Conservation (phyloP, 2,888 invertebrate genomes). For the Agriopis aurantiaria region DNA sequence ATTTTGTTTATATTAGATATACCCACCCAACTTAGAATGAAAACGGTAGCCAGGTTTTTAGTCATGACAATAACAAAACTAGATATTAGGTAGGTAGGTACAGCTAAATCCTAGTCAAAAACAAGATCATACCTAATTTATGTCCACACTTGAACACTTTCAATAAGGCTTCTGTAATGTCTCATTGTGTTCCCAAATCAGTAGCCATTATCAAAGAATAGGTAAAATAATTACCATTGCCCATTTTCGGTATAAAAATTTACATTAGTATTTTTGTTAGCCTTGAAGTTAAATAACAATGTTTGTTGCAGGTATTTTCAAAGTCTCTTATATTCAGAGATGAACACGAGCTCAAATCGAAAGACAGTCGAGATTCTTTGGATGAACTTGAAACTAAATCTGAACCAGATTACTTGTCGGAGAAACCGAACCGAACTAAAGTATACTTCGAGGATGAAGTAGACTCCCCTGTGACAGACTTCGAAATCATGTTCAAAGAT, state of each 20-base stretch:
- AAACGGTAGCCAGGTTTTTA: too few species aligned
- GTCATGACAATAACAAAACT: too few species aligned
- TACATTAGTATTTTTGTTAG: background rate
- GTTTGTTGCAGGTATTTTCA: slow-evolving; percentile 78
- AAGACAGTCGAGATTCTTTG: slow-evolving; percentile 67
- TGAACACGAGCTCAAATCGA: slow-evolving; percentile 73
- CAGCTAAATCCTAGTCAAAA: background rate
- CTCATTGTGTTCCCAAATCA: slow-evolving; percentile 4
- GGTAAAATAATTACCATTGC: background rate
- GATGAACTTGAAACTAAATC: slow-evolving; percentile 81
- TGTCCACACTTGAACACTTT: background rate
- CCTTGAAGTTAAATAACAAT: slow-evolving; percentile 6
- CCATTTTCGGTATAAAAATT: background rate
- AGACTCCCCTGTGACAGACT: slow-evolving; percentile 81
- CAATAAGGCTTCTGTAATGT: background rate
- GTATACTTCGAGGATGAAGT: slow-evolving; percentile 84
- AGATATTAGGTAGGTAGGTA: background rate
- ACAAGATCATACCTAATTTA: background rate
- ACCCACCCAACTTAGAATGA: too few species aligned
- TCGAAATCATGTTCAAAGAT: slow-evolving; percentile 85
- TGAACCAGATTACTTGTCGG: slow-evolving; percentile 75
- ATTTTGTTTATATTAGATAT: too few species aligned
- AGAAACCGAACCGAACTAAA: slow-evolving; percentile 78
- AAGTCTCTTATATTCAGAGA: slow-evolving; percentile 84
- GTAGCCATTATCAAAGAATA: background rate